Evolutionary conservation across 2,888 invertebrate species (phyloP).

Genomic region (Synergus gifuensis): DNA sequence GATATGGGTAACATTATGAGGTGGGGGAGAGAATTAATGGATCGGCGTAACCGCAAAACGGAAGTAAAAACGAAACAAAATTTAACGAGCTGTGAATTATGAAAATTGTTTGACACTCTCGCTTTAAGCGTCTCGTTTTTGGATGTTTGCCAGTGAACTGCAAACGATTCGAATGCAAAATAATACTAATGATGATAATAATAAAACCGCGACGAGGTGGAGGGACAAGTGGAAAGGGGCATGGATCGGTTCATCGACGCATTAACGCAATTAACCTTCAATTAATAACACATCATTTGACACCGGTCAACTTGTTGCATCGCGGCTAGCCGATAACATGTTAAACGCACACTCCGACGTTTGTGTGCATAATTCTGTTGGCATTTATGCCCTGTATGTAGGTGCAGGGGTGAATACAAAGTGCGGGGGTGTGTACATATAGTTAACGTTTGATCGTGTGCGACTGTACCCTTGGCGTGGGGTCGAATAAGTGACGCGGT

Average conservation of each 20-base stretch:
- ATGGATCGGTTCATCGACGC: conserved; percentile 64
- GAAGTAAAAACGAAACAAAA: conserved; percentile 70
- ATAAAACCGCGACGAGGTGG: conserved; percentile 65
- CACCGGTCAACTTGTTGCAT: conserved; percentile 77
- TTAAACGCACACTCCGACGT: conserved; percentile 61
- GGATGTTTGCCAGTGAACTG: conserved; percentile 73
- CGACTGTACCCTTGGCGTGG: conserved; percentile 4
- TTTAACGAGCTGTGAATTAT: conserved; percentile 75
- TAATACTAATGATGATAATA: conserved; percentile 60
- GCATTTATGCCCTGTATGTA: conserved; percentile 42
- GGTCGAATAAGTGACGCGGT: conserved; percentile 3
- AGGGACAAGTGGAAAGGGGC: conserved; percentile 55
- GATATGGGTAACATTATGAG: conserved; percentile 9
- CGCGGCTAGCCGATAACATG: conserved; percentile 70
- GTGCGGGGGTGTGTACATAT: conserved; percentile 35
- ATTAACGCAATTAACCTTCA: conserved; percentile 77
- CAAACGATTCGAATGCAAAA: conserved; percentile 71
- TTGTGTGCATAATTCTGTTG: conserved; percentile 60
- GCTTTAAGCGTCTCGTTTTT: conserved; percentile 56
- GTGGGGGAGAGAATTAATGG: conserved; percentile 60
- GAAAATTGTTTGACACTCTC: conserved; percentile 68
- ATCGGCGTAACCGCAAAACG: conserved; percentile 48
- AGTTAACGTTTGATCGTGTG: conserved; percentile 35
- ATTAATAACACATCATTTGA: conserved; percentile 78
- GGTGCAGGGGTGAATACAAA: conserved; percentile 34